Conservation (phyloP, 2,113 vertebrate genomes). For the Elephantulus edwardii region DNA sequence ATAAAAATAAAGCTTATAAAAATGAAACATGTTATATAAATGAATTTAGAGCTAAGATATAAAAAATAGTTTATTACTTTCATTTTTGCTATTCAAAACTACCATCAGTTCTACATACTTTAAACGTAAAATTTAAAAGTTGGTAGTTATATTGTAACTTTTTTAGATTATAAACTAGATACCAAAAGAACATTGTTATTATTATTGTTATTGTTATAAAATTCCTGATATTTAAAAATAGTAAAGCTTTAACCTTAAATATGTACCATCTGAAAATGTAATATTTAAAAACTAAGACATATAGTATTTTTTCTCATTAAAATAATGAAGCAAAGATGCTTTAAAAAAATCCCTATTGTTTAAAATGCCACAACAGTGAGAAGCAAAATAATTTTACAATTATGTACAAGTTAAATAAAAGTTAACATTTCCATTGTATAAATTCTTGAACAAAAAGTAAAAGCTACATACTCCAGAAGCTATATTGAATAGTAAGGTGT, state of each 20-base stretch:
- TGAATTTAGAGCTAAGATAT: conserved; percentile 21
- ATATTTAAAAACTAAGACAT: neutral
- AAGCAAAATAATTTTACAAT: conserved; percentile 20
- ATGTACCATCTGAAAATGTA: neutral
- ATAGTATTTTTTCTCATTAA: conserved; percentile 4
- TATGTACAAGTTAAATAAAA: neutral
- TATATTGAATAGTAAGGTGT: neutral
- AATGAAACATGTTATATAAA: conserved; percentile 35
- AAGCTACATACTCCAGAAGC: neutral
- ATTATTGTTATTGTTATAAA: neutral
- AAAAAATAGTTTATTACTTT: neutral
- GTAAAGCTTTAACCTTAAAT: neutral
- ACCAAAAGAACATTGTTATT: accelerated
- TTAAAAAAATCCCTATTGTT: neutral
- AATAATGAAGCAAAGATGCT: neutral
- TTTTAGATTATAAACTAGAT: neutral
- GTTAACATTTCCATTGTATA: neutral
- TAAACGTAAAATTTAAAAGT: conserved; percentile 35
- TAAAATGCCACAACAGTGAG: neutral
- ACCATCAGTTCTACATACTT: neutral
- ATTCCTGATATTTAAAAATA: neutral
- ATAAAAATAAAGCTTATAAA: conserved; percentile 44
- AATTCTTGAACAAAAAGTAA: neutral
- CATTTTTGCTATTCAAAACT: neutral
- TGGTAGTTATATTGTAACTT: neutral